phyloP scores from a whole-genome alignment of 2,113 vertebrate genomes.

The Dasyurus viverrinus region DNA sequence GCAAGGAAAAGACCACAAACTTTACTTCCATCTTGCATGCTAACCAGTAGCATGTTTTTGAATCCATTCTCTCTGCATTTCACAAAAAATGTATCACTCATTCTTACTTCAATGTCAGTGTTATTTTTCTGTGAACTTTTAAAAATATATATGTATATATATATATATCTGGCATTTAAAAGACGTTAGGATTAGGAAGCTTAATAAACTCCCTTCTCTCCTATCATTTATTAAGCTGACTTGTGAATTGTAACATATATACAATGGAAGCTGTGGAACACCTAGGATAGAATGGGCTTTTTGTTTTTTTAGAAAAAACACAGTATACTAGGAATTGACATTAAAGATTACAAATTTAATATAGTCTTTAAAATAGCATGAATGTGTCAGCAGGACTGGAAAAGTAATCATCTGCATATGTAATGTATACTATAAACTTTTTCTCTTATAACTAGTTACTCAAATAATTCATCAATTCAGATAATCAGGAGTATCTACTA shows the following conservation, averaged over 20 bases:
- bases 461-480: not conserved
- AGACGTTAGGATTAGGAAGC: not conserved
- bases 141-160: not conserved
- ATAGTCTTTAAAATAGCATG: not conserved
- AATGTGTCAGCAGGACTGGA: not conserved
- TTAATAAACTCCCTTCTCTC: conserved; percentile 23
- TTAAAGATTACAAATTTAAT: not conserved
- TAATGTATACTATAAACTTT: not conserved
- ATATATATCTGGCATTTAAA: not conserved
- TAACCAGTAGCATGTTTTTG: not conserved
- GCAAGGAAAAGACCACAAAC: not conserved
- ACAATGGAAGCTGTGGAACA: not conserved
- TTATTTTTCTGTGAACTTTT: conserved; percentile 45
- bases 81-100: conserved; percentile 16
- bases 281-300: not conserved
- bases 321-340: not conserved
- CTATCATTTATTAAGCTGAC: conserved; percentile 14
- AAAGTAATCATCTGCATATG: not conserved
- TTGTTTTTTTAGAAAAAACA: not conserved
- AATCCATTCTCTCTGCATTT: conserved; percentile 10
- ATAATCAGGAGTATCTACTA: not conserved
- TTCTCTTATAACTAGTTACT: not conserved
- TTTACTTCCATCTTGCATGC: conserved; percentile 27
- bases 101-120: conserved; percentile 2
- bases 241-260: not conserved